A percentile compares a stretch with the other conserved stretches of the same genome.
phyloP scores from a whole-genome alignment of 1,140 invertebrate species.

The Drosophila cardini region DNA sequence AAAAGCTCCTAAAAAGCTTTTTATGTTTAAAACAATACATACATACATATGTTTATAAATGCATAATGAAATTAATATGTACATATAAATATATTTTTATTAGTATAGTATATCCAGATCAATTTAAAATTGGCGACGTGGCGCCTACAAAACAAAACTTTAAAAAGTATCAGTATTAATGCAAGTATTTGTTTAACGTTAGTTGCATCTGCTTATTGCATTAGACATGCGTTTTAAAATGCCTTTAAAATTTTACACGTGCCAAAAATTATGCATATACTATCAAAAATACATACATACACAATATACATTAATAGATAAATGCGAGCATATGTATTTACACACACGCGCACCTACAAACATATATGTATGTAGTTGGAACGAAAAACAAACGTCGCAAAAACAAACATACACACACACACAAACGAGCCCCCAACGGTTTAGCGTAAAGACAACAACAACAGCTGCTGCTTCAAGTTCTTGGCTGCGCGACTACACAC shows the following conservation, averaged over 20 bases:
- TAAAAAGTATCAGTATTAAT: too few relatives aligned
- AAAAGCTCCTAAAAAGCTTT: background rate
- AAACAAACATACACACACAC: constrained; percentile 32
- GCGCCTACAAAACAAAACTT: background rate
- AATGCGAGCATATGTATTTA: constrained; percentile 1
- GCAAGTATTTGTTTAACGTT: too few relatives aligned
- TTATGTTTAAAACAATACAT: background rate
- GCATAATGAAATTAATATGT: background rate
- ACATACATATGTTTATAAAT: background rate
- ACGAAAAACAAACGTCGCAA: constrained; percentile 34
- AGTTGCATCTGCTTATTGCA: background rate
- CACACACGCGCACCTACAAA: background rate
- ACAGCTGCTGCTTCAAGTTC: constrained; percentile 44
- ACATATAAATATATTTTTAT: constrained; percentile 7
- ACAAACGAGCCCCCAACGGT: constrained; percentile 45
- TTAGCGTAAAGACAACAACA: constrained; percentile 30
- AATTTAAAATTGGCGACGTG: background rate
- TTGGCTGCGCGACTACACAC: constrained; percentile 23
- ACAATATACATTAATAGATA: constrained; percentile 7
- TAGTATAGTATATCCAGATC: background rate
- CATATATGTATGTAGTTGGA: background rate
- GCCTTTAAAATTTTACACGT: constrained; percentile 25
- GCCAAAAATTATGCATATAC: constrained; percentile 9
- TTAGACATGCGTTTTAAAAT: constrained; percentile 11
- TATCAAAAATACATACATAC: background rate